phyloP scores from a whole-genome alignment of 2,797 vertebrate genomes.

The Acridotheres tristis region DNA sequence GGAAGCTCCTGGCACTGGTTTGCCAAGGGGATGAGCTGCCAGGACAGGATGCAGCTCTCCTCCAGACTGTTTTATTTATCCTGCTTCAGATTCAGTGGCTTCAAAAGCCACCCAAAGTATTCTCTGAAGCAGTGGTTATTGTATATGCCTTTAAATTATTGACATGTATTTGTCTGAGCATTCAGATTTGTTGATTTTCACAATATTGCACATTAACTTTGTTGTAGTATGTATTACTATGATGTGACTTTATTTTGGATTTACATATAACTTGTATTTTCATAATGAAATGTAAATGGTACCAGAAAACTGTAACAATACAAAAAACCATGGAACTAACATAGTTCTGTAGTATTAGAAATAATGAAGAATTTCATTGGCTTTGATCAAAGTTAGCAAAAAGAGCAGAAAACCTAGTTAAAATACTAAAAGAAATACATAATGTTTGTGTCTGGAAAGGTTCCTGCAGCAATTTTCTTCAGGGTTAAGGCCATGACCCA shows the following conservation, averaged over 20 bases:
- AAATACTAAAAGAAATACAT: background rate
- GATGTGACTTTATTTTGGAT: background rate
- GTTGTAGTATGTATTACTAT: background rate
- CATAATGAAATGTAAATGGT: background rate
- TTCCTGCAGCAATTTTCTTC: background rate
- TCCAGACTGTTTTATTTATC: background rate
- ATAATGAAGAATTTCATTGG: background rate
- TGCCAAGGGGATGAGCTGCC: background rate
- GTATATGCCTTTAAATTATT: background rate
- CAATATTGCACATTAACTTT: background rate
- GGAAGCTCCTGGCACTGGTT: background rate
- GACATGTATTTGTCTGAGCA: fast-evolving
- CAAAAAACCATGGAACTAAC: fast-evolving
- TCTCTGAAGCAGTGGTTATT: background rate
- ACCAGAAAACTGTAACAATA: background rate
- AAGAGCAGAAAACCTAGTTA: background rate
- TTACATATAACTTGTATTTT: background rate
- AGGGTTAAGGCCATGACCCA: background rate
- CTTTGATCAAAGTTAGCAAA: background rate
- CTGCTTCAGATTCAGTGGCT: background rate
- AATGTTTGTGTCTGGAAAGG: background rate
- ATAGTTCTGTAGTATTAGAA: background rate
- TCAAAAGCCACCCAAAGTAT: background rate
- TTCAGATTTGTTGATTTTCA: background rate
- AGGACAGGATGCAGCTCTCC: background rate